Percentiles rank a stretch among this genome's conserved stretches.
phyloP scores from a whole-genome alignment of 2,113 vertebrate species.

The Oreochromis aureus region DNA sequence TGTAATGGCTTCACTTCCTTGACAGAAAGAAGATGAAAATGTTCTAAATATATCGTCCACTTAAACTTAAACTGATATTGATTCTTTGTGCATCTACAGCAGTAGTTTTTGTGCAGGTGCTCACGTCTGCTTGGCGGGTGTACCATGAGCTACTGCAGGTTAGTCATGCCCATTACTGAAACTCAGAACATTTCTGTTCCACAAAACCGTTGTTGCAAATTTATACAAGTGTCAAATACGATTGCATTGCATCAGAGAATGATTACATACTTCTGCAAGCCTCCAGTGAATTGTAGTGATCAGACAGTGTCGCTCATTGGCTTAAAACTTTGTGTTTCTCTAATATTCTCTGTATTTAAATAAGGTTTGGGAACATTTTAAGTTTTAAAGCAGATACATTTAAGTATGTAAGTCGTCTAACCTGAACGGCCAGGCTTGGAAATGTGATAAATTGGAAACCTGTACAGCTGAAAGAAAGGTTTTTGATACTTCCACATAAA shows the following conservation, averaged over 20 bases:
- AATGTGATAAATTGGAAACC: neutral
- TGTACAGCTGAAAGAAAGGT: neutral
- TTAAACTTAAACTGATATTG: neutral
- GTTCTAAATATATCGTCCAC: neutral
- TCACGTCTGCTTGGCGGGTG: neutral
- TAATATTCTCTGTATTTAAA: neutral
- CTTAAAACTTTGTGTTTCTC: neutral
- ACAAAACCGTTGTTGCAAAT: neutral
- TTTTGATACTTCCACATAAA: neutral
- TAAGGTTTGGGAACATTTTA: neutral
- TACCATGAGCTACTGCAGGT: neutral
- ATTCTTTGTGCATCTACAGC: neutral
- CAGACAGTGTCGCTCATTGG: neutral
- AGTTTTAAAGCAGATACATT: neutral
- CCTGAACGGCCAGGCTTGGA: neutral
- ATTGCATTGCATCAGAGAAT: neutral
- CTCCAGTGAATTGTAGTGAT: neutral
- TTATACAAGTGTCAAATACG: neutral
- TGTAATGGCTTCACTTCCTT: neutral
- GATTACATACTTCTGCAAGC: neutral
- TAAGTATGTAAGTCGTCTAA: neutral
- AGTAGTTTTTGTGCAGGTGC: neutral
- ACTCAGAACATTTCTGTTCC: neutral
- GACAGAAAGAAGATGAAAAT: neutral
- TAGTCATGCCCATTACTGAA: neutral